Conservation (phyloP, 2,797 vertebrate species). For the Zalophus californianus region DNA sequence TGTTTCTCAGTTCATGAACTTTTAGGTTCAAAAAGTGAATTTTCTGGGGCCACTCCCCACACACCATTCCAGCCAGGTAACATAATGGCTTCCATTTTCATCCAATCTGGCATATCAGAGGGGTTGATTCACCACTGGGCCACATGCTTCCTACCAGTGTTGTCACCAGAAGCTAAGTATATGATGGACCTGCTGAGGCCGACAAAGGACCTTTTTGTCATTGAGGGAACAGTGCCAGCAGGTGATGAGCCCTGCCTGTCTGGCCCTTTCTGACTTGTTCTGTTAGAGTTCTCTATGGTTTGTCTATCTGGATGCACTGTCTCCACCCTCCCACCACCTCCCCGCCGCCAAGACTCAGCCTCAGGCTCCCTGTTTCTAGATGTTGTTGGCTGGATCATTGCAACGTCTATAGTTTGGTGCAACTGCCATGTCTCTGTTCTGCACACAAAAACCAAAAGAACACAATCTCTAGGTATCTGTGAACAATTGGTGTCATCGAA, state of each 20-base stretch:
- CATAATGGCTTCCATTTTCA: conserved; percentile 39
- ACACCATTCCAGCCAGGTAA: background rate
- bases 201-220: conserved; percentile 45
- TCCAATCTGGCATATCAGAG: background rate
- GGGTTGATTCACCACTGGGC: background rate
- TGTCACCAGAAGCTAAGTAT: conserved; percentile 6
- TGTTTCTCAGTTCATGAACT: conserved; percentile 15
- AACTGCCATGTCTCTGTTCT: background rate
- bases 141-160: background rate
- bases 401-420: background rate
- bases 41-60: conserved; percentile 46
- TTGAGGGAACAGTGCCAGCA: background rate
- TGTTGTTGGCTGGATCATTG: background rate
- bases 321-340: background rate
- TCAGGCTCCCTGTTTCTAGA: background rate
- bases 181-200: background rate
- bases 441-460: background rate
- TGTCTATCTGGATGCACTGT: background rate
- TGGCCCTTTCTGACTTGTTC: background rate
- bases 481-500: background rate
- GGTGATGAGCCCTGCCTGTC: background rate
- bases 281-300: background rate
- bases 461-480: background rate
- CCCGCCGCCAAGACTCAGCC: background rate
- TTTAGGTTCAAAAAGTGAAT: background rate